These are phyloP conservation scores for Dicyrtoma fusca DNA, from an alignment of 2,888 invertebrate species.

Conservation along the genomic window DNA sequence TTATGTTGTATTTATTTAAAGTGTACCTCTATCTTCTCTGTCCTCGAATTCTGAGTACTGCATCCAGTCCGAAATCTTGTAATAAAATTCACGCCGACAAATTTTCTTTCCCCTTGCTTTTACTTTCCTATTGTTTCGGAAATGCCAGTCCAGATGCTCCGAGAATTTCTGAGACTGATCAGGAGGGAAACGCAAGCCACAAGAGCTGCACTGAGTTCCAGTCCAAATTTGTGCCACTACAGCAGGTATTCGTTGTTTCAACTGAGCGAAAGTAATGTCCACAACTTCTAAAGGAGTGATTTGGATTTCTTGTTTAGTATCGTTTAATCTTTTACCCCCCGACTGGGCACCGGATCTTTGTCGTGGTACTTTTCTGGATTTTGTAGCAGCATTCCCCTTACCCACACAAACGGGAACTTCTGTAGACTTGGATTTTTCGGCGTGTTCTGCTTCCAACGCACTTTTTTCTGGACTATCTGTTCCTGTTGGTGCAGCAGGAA, in stretches of 20 bases:
- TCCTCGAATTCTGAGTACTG: conserved; percentile 93
- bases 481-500: too few relatives aligned
- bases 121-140: conserved; percentile 87
- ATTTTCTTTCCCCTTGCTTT: conserved; percentile 82
- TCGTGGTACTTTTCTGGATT: too few relatives aligned
- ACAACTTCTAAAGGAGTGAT: too few relatives aligned
- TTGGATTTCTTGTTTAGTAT: too few relatives aligned
- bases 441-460: too few relatives aligned
- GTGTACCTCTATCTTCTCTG: conserved; percentile 81
- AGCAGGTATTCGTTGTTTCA: conserved; percentile 12
- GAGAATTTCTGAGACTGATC: conserved; percentile 87
- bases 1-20: conserved; percentile 57
- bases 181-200: conserved; percentile 92
- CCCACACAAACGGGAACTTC: too few relatives aligned
- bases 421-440: too few relatives aligned
- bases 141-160: conserved; percentile 98
- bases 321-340: too few relatives aligned
- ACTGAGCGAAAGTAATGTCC: conserved; percentile 11
- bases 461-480: too few relatives aligned
- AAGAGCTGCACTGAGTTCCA: conserved; percentile 94
- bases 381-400: too few relatives aligned
- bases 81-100: conserved; percentile 86
- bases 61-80: conserved; percentile 86
- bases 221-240: conserved; percentile 67
- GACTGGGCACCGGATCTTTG: too few relatives aligned